These are phyloP conservation scores for Apoda limacodes DNA, from an alignment of 2,888 invertebrate genomes.

Conservation along the genomic window DNA sequence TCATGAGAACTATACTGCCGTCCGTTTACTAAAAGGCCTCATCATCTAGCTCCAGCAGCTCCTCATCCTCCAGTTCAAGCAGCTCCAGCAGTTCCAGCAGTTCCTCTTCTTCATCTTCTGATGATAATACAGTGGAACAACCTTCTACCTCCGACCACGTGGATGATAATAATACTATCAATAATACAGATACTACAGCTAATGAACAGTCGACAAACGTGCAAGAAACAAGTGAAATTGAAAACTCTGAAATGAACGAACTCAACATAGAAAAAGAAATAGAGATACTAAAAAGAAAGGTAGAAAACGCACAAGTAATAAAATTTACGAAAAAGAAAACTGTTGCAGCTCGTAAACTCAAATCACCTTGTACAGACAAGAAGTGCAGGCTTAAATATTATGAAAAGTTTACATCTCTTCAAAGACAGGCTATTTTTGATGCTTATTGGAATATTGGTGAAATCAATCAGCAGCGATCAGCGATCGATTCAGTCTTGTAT, in stretches of 20 bases:
- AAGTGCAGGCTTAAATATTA: conserved; percentile 13
- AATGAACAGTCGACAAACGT: conserved; percentile 3
- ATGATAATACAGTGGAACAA: too few species aligned
- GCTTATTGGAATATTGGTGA: too few species aligned
- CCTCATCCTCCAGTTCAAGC: too few species aligned
- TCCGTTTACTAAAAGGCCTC: too few species aligned
- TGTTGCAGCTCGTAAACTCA: conserved; percentile 13
- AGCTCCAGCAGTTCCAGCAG: conserved; percentile 10
- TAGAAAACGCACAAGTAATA: conserved; percentile 15
- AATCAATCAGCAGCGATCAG: conserved; percentile 12
- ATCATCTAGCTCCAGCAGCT: too few species aligned
- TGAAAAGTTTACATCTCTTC: conserved; percentile 12
- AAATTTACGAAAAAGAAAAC: conserved; percentile 13
- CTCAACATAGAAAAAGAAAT: conserved; percentile 12
- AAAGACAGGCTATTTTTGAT: too few species aligned
- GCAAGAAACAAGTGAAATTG: conserved; percentile 9
- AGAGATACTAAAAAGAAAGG: conserved; percentile 12
- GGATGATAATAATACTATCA: neutral
- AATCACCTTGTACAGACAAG: too few species aligned
- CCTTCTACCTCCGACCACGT: conserved; percentile 8
- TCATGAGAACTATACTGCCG: too few species aligned
- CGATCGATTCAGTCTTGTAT: conserved; percentile 18
- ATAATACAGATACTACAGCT: too few species aligned
- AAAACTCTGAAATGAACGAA: conserved; percentile 9
- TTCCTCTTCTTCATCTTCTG: conserved; percentile 12